phyloP scores from a whole-genome alignment of 2,888 invertebrate species.

The Stramonita haemastoma region DNA sequence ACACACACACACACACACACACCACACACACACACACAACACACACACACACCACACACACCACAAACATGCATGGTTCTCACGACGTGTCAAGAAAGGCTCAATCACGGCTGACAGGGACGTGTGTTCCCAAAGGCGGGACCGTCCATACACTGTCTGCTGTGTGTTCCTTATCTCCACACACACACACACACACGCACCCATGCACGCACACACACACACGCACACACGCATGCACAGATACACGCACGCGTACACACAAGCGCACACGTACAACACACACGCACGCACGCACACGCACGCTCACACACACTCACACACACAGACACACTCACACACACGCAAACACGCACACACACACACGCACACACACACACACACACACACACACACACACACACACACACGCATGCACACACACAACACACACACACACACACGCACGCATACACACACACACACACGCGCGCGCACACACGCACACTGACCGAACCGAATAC shows the following conservation, averaged over 20 bases:
- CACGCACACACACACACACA: not conserved
- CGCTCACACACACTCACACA: not conserved
- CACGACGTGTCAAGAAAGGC: too few species aligned
- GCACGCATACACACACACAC: not conserved
- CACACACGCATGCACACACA: not conserved
- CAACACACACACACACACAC: not conserved
- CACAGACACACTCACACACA: not conserved
- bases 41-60: too few species aligned
- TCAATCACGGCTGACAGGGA: too few species aligned
- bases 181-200: not conserved
- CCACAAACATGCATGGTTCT: too few species aligned
- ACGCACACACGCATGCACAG: not conserved
- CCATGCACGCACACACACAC: not conserved
- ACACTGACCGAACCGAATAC: not conserved
- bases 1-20: too few species aligned
- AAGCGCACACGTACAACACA: not conserved
- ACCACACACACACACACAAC: too few species aligned
- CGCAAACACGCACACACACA: not conserved
- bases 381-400: not conserved
- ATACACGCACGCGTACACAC: not conserved
- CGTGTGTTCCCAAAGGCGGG: too few species aligned
- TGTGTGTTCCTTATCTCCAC: not conserved
- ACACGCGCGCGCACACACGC: not conserved
- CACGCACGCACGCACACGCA: not conserved
- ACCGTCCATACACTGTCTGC: too few species aligned